phyloP scores from a whole-genome alignment of 2,888 invertebrate genomes.

The Aspidiotus rigidus region DNA sequence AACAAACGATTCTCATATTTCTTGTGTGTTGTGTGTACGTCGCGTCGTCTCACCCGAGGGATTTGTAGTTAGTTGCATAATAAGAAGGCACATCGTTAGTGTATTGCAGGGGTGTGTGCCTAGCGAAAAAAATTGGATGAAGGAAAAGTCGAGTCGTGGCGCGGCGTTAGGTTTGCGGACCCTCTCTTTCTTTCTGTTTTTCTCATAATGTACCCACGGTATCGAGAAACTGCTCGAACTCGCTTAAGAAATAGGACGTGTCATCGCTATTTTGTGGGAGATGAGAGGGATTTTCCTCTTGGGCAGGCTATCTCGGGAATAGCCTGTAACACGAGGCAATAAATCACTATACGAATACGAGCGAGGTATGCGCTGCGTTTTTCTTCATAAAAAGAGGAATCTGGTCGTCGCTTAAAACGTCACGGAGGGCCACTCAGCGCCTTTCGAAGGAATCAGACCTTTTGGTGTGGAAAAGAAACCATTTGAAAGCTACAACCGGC shows the following conservation, averaged over 20 bases:
- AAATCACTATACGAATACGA: constrained; percentile 1
- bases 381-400: too few relatives aligned
- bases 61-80: constrained; percentile 16
- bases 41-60: constrained; percentile 4
- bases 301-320: constrained; percentile 6
- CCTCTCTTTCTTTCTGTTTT: neutral
- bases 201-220: neutral
- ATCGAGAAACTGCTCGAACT: constrained; percentile 31
- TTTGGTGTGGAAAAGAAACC: neutral
- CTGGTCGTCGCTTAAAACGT: too few relatives aligned
- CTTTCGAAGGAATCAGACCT: neutral
- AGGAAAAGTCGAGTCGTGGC: neutral
- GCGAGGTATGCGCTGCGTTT: too few relatives aligned
- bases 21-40: neutral
- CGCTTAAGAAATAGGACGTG: constrained; percentile 34
- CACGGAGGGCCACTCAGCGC: neutral
- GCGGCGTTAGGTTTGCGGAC: neutral
- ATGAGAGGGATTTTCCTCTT: neutral
- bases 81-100: neutral
- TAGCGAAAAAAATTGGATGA: neutral
- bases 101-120: neutral
- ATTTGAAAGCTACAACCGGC: too few relatives aligned
- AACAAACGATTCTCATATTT: constrained; percentile 9
- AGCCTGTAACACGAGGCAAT: constrained; percentile 1
- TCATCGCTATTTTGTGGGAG: constrained; percentile 18